Evolutionary conservation across 2,113 vertebrate species (phyloP).

Genomic region (Heterochromis multidens): DNA sequence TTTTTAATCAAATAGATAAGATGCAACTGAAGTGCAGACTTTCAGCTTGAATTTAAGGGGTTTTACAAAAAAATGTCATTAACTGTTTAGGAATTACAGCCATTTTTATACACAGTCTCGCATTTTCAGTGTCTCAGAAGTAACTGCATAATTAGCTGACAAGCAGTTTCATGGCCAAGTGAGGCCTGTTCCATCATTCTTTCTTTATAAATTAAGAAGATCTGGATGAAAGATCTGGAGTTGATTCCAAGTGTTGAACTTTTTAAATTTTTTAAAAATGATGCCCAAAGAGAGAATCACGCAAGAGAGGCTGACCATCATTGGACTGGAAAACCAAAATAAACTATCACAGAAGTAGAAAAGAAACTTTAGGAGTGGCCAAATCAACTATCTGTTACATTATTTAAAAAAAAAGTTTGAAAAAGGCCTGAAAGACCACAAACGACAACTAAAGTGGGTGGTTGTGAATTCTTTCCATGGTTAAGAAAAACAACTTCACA

Average conservation of each 20-base stretch:
- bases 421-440: too few species aligned
- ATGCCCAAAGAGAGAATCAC: not conserved
- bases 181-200: not conserved
- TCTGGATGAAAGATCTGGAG: not conserved
- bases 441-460: too few species aligned
- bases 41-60: not conserved
- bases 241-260: not conserved
- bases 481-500: too few species aligned
- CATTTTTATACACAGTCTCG: not conserved
- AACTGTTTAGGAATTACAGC: not conserved
- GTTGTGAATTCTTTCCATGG: too few species aligned
- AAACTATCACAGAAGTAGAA: not conserved
- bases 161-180: not conserved
- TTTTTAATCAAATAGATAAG: not conserved
- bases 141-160: not conserved
- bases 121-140: not conserved
- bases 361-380: not conserved
- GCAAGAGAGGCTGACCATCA: not conserved
- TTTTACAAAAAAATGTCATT: not conserved
- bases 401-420: too few species aligned
- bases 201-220: not conserved
- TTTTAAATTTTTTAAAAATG: not conserved
- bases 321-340: not conserved
- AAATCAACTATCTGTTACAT: not conserved
- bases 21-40: not conserved